Evolutionary conservation across 2,888 invertebrate species (phyloP).

Genomic region (Ennomos quercinarius): DNA sequence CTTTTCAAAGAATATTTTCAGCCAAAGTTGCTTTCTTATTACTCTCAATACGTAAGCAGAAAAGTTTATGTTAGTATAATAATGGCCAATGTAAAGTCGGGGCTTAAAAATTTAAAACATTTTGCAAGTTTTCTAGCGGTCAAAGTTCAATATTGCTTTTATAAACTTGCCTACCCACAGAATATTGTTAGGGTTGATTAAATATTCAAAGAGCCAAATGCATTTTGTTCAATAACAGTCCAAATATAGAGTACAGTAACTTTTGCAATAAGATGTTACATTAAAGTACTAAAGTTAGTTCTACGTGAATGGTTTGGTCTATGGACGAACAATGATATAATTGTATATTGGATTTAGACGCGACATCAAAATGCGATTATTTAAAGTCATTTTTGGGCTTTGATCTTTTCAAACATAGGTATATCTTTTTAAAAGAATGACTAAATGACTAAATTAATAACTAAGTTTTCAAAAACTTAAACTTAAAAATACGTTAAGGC

Average conservation of each 20-base stretch:
- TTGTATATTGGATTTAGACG: too few species aligned
- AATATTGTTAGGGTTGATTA: slow-evolving; percentile 25
- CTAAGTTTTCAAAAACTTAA: too few species aligned
- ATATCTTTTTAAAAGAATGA: too few species aligned
- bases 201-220: slow-evolving; percentile 30
- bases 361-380: too few species aligned
- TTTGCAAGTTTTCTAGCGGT: slow-evolving; percentile 21
- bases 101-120: slow-evolving; percentile 23
- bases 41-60: slow-evolving; percentile 15
- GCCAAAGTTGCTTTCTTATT: slow-evolving; percentile 11
- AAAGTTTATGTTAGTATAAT: slow-evolving; percentile 18
- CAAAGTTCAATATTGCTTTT: slow-evolving; percentile 32
- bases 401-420: too few species aligned
- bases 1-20: slow-evolving; percentile 5
- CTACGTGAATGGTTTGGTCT: neutral
- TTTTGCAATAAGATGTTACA: slow-evolving; percentile 21
- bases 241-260: slow-evolving; percentile 22
- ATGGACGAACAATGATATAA: too few species aligned
- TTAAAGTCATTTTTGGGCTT: too few species aligned
- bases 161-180: slow-evolving; percentile 22
- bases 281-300: slow-evolving; percentile 10
- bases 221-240: slow-evolving; percentile 25
- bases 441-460: too few species aligned
- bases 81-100: slow-evolving; percentile 10
- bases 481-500: too few species aligned